Evolutionary conservation across 30 jellyfish, hydroid and myxozoan genomes (phyloP), one percentile per base, ranked within the genome.

Genomic region (Hydractinia symbiolongicarpus): DNA sequence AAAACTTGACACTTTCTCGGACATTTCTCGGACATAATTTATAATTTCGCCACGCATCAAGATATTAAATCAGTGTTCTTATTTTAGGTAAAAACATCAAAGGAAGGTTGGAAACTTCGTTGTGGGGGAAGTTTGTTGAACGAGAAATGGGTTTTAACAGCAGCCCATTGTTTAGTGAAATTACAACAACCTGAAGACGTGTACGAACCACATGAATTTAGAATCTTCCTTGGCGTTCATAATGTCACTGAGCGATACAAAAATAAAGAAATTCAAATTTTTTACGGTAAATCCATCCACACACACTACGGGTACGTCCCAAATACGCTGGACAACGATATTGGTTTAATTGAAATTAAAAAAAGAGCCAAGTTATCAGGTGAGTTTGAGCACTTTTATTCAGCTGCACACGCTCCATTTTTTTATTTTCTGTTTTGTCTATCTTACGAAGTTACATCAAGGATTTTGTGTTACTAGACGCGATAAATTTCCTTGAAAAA

Each of bases 81-180:
- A 30, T 72, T 77, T 77, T 57, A 79, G 87, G 87, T 79, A 5
- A 64, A 52, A 19, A 60, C 87, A 5, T 51, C 70, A 20, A 73
- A 77, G 20, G 92, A 83, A 13, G 95, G 90, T 13, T 94, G 99
- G 99, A 84, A 79, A 60, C 78, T 72, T 13, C 88, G 95, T 15
- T 94, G 99, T 87, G 99, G 99, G 6, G 99, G 96, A 10, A 88
- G 95, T 57, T 77, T 94, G 16, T 79, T 94, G 53, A 78, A 74
- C 79, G 96, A 94, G 78, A 79, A 86, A 74, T 94, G 99, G 99
- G 90, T 94, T 8, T 95, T 94, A 6, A 94, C 99, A 11, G 99
- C 99, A 13, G 96, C 94, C n/a, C 99, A 94, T 70, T 94, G 99
- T 78, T 67, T 94, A 81, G 84, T 76, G 55, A 96, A 88, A 20